A percentile compares a stretch with the other conserved stretches of the same genome.
phyloP scores from a whole-genome alignment of 1,140 invertebrate genomes.

The Latrodectus geometricus region DNA sequence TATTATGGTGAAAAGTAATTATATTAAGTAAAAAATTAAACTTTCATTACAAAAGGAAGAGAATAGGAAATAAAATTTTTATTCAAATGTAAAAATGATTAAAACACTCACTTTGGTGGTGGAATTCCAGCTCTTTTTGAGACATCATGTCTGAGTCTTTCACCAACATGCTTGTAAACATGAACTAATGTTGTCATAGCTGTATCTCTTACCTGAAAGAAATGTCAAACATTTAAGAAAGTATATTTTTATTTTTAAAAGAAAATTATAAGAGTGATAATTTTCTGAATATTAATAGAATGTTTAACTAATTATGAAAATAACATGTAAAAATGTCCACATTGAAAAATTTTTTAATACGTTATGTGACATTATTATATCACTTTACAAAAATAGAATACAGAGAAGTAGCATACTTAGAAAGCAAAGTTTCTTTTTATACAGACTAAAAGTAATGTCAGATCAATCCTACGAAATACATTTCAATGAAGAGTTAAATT shows the following conservation, averaged over 20 bases:
- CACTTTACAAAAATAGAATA: no score
- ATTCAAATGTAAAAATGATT: not conserved
- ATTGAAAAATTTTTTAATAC: no score
- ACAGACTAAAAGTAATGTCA: no score
- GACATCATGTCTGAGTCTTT: constrained; percentile 85
- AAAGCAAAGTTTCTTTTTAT: no score
- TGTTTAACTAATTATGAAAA: not conserved
- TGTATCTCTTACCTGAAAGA: constrained; percentile 77
- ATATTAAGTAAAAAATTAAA: not conserved
- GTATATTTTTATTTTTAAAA: not conserved
- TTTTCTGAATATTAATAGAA: not conserved
- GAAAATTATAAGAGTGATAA: not conserved
- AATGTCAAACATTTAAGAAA: not conserved
- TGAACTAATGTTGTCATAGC: constrained; percentile 87
- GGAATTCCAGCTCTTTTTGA: constrained; percentile 83
- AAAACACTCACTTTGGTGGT: constrained; percentile 77
- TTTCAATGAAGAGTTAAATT: no score
- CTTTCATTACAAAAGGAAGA: not conserved
- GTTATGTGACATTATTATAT: no score
- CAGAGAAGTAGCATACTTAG: no score
- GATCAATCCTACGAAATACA: no score
- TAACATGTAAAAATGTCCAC: no score
- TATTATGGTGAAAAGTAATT: not conserved
- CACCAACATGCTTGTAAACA: constrained; percentile 93
- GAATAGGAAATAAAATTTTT: not conserved